Conservation (phyloP, 92 coral and sea anemone genomes). For the Hydrozoanthus gracilis region DNA sequence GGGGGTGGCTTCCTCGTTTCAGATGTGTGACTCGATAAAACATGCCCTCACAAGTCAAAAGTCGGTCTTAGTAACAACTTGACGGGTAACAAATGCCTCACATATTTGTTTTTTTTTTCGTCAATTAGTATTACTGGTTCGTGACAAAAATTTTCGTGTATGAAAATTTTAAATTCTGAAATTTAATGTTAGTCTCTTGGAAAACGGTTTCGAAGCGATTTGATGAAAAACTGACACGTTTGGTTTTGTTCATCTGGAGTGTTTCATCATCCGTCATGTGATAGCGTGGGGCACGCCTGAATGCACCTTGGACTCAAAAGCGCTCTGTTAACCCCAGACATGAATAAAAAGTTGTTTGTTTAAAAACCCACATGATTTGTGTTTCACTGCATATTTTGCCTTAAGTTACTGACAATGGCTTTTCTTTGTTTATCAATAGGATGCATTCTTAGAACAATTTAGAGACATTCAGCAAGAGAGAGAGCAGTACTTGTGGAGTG, state of each 20-base stretch:
- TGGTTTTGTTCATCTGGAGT: background rate
- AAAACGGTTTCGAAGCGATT: too few species aligned
- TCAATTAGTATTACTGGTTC: background rate
- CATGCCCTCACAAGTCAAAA: background rate
- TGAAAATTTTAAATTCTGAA: too few species aligned
- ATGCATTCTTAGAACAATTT: slow-evolving; percentile 86
- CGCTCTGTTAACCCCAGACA: background rate
- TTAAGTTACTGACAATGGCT: background rate
- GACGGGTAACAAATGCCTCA: background rate
- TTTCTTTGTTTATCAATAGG: slow-evolving; percentile 61
- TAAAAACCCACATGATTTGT: background rate
- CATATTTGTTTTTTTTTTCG: background rate
- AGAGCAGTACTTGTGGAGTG: slow-evolving; percentile 90
- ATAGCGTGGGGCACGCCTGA: background rate
- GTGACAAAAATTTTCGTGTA: too few species aligned
- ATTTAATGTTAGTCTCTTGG: too few species aligned
- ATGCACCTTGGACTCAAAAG: slow-evolving; percentile 11
- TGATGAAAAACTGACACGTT: background rate
- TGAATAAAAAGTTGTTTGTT: slow-evolving; percentile 23
- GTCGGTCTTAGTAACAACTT: background rate
- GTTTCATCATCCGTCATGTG: background rate
- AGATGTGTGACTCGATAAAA: background rate
- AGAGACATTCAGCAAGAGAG: slow-evolving; percentile 77
- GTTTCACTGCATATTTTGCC: background rate
- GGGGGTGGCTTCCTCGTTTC: background rate